Conservation (phyloP, 2,888 invertebrate genomes). For the Patella caerulea region DNA sequence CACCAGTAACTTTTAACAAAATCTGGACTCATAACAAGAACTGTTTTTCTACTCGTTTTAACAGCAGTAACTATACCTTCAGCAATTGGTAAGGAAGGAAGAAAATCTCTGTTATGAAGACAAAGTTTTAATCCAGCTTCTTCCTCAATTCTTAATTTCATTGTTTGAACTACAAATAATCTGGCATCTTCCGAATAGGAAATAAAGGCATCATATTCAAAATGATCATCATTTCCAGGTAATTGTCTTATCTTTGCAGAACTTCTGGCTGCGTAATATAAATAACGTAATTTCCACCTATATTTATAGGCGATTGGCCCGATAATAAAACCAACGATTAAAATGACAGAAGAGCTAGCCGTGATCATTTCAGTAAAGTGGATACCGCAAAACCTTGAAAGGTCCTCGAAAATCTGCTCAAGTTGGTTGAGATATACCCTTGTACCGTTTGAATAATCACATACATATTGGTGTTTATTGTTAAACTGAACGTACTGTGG, state of each 20-base stretch:
- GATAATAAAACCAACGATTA: slow-evolving; percentile 1
- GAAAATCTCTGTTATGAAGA: slow-evolving; percentile 37
- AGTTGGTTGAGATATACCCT: too few relatives aligned
- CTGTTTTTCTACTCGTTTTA: slow-evolving; percentile 33
- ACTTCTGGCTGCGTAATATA: slow-evolving; percentile 10
- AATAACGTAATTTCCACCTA: slow-evolving; percentile 21
- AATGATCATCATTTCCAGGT: slow-evolving; percentile 19
- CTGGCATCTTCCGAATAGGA: slow-evolving; percentile 33
- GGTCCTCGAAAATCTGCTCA: too few relatives aligned
- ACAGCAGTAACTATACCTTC: slow-evolving; percentile 36
- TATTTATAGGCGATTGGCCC: slow-evolving; percentile 12
- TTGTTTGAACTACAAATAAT: slow-evolving; percentile 12
- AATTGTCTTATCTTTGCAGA: background rate
- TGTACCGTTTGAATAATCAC: too few relatives aligned
- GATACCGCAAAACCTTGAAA: too few relatives aligned
- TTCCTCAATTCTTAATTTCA: slow-evolving; percentile 25
- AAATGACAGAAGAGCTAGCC: slow-evolving; percentile 19
- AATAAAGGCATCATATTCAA: slow-evolving; percentile 38
- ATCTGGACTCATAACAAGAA: slow-evolving; percentile 29
- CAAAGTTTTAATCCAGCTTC: slow-evolving; percentile 39
- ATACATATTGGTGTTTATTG: too few relatives aligned
- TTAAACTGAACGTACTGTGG: background rate
- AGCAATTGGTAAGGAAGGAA: slow-evolving; percentile 31
- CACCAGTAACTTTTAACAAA: slow-evolving; percentile 36
- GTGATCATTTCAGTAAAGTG: too few relatives aligned